phyloP scores from a whole-genome alignment of 1,140 invertebrate genomes.

The Microplitis mediator region DNA sequence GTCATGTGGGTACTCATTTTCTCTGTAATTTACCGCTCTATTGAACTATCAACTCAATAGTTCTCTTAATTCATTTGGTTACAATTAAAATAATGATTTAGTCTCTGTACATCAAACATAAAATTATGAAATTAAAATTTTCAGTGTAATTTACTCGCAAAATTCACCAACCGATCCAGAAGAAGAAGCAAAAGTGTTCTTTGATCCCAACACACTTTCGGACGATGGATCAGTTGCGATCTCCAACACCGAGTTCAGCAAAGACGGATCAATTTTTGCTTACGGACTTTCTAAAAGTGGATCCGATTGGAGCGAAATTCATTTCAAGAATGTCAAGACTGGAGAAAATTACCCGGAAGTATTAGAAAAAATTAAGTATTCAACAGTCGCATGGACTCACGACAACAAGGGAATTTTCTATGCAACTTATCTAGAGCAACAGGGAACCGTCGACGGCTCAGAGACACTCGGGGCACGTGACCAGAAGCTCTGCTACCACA shows the following conservation, averaged over 20 bases:
- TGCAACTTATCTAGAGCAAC: conserved; percentile 80
- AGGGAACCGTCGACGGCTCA: conserved; percentile 84
- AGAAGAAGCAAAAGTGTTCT: conserved; percentile 83
- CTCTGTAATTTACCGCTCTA: no score
- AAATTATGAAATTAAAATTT: conserved; percentile 33
- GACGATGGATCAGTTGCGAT: conserved; percentile 93
- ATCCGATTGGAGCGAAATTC: conserved; percentile 94
- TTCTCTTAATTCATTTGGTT: no score
- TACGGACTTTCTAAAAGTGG: conserved; percentile 92
- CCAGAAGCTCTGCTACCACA: conserved; percentile 95
- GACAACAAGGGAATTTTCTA: conserved; percentile 97
- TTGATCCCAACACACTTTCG: conserved; percentile 93
- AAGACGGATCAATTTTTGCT: conserved; percentile 88
- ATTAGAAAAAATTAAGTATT: conserved; percentile 91
- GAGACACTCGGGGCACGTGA: conserved; percentile 86
- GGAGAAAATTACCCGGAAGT: conserved; percentile 87
- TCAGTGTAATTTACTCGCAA: conserved; percentile 92
- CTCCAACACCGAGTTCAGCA: conserved; percentile 79
- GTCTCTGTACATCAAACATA: no score
- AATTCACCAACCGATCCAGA: conserved; percentile 78
- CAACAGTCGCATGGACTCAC: conserved; percentile 90
- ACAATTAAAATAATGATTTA: no score
- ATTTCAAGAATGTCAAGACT: conserved; percentile 78
- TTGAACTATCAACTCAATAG: no score
- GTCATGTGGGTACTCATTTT: no score